Evolutionary conservation across 1,140 invertebrate species (phyloP), one percentile per base, ranked within the genome.

Genomic region (Saccostrea glomerata): DNA sequence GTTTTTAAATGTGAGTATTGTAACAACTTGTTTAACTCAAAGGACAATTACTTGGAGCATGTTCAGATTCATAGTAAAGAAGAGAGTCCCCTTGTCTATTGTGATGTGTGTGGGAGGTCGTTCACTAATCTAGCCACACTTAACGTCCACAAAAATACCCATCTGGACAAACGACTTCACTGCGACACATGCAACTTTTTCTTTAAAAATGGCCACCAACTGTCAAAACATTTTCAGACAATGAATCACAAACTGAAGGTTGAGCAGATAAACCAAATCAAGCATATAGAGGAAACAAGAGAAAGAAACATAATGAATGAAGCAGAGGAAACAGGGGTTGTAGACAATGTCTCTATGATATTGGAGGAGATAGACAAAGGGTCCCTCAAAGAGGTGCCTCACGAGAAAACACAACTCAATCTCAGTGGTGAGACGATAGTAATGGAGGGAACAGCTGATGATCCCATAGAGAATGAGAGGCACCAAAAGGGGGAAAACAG

Each of bases 81-180:
- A 2, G 90, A 93, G 84, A 90, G 87, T 82, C 92, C 92, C n/a
- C 92, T 89, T 70, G 82, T 47, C 47, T 47, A 66, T 15, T 93
- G 92, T 89, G 98, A 98, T 93, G 97, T 97, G 93, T 98, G 98
- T 94, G 98, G 98, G 13, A 97, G 97, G 60, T 97, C 97, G 94
- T 98, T 99, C 94, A 98, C 98, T 83, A 96, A 97, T 55, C 98
- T 98, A 93, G 98, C 98, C 93, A 98, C 98, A 94, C 97, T 96
- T 96, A 97, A 94, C 97, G 97, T 96, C 96, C 97, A 93, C 96
- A 95, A 97, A 90, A 97, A 97, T 94, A 97, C 96, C 4, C 97
- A 99, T 94, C 98, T 98, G 0, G 97, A 97, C 86, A 96, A 97
- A 91, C 97, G 97, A 0, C 97, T 97, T 94, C 96, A 96, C 93